phyloP scores from a whole-genome alignment of 1,140 invertebrate species.

The Cydia pomonella region DNA sequence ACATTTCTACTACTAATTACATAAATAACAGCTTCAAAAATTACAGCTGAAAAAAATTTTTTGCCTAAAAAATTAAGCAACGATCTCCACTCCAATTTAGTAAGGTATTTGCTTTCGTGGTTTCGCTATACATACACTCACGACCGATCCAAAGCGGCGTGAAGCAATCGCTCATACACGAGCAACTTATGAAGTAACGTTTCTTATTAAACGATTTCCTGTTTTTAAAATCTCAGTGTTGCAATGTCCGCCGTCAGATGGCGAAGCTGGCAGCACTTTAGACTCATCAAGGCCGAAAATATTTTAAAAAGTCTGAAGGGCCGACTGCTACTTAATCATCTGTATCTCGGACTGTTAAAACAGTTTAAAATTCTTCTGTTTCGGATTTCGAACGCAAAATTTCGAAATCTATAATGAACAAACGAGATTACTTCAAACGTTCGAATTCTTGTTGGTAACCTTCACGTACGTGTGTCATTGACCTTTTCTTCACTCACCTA shows the following conservation, averaged over 20 bases:
- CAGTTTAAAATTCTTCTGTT: neutral
- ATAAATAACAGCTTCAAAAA: neutral
- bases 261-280: constrained; percentile 23
- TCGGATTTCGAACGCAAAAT: neutral
- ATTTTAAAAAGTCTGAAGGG: neutral
- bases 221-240: constrained; percentile 32
- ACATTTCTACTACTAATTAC: too few species aligned
- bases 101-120: neutral
- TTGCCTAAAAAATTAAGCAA: neutral
- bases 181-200: constrained; percentile 5
- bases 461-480: neutral
- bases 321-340: neutral
- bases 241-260: constrained; percentile 28
- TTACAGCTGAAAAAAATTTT: neutral
- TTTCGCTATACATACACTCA: constrained; percentile 9
- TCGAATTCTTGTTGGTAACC: neutral
- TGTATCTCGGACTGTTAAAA: neutral
- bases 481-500: neutral
- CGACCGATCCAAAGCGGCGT: neutral
- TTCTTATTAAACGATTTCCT: constrained; percentile 32
- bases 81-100: neutral
- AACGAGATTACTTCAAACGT: neutral
- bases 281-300: constrained; percentile 18
- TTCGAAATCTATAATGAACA: neutral
- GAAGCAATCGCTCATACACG: constrained; percentile 11